These are phyloP conservation scores for Bradypus variegatus DNA, from an alignment of 2,797 vertebrate species.

Conservation along the genomic window DNA sequence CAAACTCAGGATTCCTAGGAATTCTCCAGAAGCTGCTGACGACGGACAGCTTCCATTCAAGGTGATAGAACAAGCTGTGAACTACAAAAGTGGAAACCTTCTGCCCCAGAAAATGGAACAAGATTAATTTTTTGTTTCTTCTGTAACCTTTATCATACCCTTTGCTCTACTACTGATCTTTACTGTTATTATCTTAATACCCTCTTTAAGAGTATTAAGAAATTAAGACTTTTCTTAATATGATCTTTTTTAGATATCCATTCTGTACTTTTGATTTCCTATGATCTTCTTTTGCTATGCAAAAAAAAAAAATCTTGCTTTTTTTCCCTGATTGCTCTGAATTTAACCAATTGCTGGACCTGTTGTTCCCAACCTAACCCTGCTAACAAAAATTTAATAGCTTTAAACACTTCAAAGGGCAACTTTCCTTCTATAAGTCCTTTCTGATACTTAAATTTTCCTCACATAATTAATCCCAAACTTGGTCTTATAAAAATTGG, in stretches of 20 bases:
- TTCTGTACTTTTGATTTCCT: not conserved
- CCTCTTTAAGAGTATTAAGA: not conserved
- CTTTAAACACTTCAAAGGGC: not conserved
- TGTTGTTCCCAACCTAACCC: not conserved
- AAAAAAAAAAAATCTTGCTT: not conserved
- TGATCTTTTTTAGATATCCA: not conserved
- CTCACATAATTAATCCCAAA: not conserved
- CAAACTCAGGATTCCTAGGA: not conserved
- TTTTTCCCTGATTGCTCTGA: not conserved
- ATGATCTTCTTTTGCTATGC: not conserved
- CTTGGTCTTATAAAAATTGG: not conserved
- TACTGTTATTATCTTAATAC: not conserved
- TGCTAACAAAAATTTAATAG: not conserved
- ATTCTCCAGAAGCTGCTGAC: not conserved
- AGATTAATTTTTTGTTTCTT: not conserved
- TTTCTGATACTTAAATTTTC: not conserved
- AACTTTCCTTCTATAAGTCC: not conserved
- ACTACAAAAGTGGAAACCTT: not conserved
- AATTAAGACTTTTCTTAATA: not conserved
- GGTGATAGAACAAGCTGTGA: not conserved
- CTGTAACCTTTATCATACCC: not conserved
- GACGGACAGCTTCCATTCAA: not conserved
- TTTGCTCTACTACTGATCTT: not conserved
- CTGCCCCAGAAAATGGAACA: not conserved
- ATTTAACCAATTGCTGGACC: not conserved